Evolutionary conservation across 2,113 vertebrate genomes (phyloP).

Genomic region (Scomber colias): DNA sequence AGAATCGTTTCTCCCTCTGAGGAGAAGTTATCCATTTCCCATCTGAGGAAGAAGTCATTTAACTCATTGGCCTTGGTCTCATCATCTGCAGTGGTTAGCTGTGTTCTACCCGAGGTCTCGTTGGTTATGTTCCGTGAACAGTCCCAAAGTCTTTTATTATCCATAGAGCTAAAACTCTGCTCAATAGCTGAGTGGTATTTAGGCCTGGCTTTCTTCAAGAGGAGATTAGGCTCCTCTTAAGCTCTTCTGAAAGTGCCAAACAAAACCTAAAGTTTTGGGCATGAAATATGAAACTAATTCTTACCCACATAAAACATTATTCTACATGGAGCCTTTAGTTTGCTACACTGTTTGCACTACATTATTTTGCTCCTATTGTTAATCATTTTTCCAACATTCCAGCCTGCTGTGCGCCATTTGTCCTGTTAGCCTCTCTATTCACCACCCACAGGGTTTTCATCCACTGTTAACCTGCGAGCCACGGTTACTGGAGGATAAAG

Average conservation of each 20-base stretch:
- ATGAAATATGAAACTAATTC: background rate
- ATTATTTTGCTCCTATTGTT: conserved; percentile 56
- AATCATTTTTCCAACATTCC: conserved; percentile 52
- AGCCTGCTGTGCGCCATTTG: conserved; percentile 55
- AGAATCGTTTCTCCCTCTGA: too few species aligned
- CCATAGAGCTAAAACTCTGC: too few species aligned
- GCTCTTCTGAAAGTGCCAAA: background rate
- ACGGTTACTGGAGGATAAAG: conserved; percentile 68
- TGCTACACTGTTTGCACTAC: conserved; percentile 36
- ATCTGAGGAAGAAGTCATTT: too few species aligned
- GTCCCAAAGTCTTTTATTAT: too few species aligned
- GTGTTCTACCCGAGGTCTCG: too few species aligned
- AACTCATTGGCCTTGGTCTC: too few species aligned
- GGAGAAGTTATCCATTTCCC: too few species aligned
- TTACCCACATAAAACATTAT: background rate
- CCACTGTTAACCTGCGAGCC: conserved; percentile 66
- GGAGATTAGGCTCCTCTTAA: too few species aligned
- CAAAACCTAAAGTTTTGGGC: background rate
- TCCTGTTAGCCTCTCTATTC: conserved; percentile 56
- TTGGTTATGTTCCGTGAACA: too few species aligned
- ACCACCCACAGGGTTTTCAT: conserved; percentile 52
- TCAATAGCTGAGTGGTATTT: too few species aligned
- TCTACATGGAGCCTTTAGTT: background rate
- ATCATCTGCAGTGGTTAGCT: too few species aligned
- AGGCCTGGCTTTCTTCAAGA: too few species aligned